Conservation (phyloP, 1,140 invertebrate species). For the Lysiphlebus fabarum region DNA sequence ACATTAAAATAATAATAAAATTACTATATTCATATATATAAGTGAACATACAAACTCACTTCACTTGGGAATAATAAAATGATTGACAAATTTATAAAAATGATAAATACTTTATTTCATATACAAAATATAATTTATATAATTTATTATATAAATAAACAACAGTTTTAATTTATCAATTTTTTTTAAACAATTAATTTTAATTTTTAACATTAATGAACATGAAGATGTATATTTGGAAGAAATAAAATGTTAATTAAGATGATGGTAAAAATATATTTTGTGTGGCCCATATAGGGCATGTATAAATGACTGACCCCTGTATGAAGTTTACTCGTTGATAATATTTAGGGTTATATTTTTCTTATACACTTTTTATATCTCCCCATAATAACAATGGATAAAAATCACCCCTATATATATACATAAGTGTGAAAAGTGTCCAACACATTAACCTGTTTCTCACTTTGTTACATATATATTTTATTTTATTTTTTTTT, state of each 20-base stretch:
- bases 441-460: slow-evolving; percentile 20
- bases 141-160: too few species aligned
- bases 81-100: too few species aligned
- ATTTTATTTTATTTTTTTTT: neutral
- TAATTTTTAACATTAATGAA: too few species aligned
- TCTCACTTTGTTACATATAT: slow-evolving; percentile 10
- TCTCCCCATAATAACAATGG: slow-evolving; percentile 1
- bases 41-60: too few species aligned
- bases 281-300: slow-evolving; percentile 2
- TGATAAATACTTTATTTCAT: too few species aligned
- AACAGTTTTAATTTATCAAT: too few species aligned
- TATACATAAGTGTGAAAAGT: neutral
- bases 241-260: neutral
- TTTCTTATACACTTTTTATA: neutral
- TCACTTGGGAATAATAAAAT: too few species aligned
- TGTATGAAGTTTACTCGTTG: slow-evolving; percentile 10
- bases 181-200: too few species aligned
- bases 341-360: slow-evolving; percentile 28
- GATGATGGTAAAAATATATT: neutral
- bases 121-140: too few species aligned
- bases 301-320: slow-evolving; percentile 16
- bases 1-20: too few species aligned
- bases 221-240: neutral
- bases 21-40: too few species aligned
- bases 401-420: neutral